Base-by-base conservation (phyloP, 1,140 invertebrate genomes). In the Lutraria rhynchaena region DNA sequence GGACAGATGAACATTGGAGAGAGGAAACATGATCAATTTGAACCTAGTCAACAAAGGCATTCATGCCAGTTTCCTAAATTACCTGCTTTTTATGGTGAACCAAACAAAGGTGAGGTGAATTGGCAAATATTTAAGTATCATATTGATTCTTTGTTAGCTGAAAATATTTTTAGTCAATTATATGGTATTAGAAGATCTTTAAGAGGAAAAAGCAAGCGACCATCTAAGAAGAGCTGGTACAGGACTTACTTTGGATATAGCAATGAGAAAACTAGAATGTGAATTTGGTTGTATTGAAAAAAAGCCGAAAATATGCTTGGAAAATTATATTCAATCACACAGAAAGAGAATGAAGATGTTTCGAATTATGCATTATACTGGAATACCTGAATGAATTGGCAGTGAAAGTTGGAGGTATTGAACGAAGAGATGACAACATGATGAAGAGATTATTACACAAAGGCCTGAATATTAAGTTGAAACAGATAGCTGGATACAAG, bases 251-350 rank as follows among this genome's bases (percentile, higher is more conserved):
- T 65, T 65, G 33, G 60, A 65, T 65, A 65, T 31, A 65, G 60
- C 60, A 27, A 65, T 65, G 15, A 65, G 60, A 35, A 65, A 65
- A 37, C 24, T 65, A 35, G 60, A 31, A 13, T 9, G 33, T 31
- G 60, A 27, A 35, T 65, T 65, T 65, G 60, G 60, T 11, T 29
- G 60, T 35, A 65, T 65, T 65, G 60, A n/a, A n/a, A 27, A 29
- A 65, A 11, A 24, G 17, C 60, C 13, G 60, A 65, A 37, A 35
- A 17, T 65, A 37, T 65, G 22, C 24, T n/a, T n/a, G n/a, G n/a
- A n/a, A n/a, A n/a, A n/a, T n/a, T n/a, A n/a, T n/a, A n/a, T n/a
- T 65, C 60, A 9, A 37, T 65, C 27, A 13, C 15, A 65, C 60
- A 65, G 60, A 65, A 65, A 65, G 9, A 65, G 33, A 37, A 65